A percentile compares a stretch with the other conserved stretches of the same genome.
These are phyloP conservation scores for Clarias pachynema DNA, from an alignment of 2,797 vertebrate genomes.

Conservation along the genomic window DNA sequence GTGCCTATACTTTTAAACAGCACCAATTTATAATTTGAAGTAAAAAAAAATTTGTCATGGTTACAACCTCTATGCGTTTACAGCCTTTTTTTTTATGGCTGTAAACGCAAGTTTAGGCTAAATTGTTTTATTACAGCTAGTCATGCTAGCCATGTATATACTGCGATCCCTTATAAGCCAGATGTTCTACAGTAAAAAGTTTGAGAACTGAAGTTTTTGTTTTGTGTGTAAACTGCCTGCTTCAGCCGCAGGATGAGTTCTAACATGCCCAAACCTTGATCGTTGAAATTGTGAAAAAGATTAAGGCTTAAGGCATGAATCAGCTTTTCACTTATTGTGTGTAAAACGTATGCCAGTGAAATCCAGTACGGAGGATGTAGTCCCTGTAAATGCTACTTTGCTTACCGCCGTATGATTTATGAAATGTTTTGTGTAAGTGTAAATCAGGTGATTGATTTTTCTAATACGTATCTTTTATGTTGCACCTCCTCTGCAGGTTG, in stretches of 20 bases:
- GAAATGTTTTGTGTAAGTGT: background rate
- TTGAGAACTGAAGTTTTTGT: background rate
- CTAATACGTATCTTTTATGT: constrained; percentile 60
- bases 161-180: background rate
- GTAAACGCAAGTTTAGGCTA: too few species aligned
- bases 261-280: background rate
- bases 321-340: background rate
- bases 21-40: background rate
- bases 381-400: background rate
- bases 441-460: background rate
- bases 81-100: background rate
- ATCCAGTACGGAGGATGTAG: background rate
- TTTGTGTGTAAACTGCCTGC: background rate
- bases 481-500: constrained; percentile 93
- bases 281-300: background rate
- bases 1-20: background rate
- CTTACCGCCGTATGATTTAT: background rate
- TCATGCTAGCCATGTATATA: background rate
- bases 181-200: background rate
- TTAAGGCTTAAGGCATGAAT: background rate
- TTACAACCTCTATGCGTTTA: background rate
- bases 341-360: background rate
- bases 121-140: background rate
- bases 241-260: background rate
- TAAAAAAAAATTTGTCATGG: rapidly evolving